Percentiles rank a stretch among this genome's conserved stretches.
phyloP scores from a whole-genome alignment of 2,797 vertebrate species.

The Aplochiton taeniatus region DNA sequence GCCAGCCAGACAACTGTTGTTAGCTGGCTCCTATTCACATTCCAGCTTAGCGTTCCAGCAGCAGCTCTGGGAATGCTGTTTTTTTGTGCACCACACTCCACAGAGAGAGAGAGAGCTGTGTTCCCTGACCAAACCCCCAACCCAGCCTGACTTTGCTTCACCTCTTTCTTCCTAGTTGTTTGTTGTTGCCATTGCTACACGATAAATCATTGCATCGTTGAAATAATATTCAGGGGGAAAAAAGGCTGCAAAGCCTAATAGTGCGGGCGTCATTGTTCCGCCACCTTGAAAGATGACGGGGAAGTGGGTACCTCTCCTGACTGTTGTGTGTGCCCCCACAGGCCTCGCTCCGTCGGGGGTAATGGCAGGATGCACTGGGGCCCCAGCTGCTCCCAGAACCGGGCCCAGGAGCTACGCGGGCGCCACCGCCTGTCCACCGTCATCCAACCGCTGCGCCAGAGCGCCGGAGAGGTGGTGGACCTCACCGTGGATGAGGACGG shows the following conservation, averaged over 20 bases:
- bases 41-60: slow-evolving; percentile 23
- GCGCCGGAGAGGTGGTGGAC: slow-evolving; percentile 94
- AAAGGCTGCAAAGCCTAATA: no score
- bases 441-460: slow-evolving; percentile 95
- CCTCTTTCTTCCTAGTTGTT: background rate
- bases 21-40: slow-evolving; percentile 37
- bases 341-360: slow-evolving; percentile 88
- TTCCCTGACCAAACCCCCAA: background rate
- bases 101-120: background rate
- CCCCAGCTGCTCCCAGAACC: slow-evolving; percentile 86
- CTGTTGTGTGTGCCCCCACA: slow-evolving; percentile 57
- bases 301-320: slow-evolving; percentile 11
- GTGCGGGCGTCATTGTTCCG: no score
- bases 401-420: slow-evolving; percentile 85
- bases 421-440: slow-evolving; percentile 93
- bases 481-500: slow-evolving; percentile 98
- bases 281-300: no score
- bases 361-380: slow-evolving; percentile 90
- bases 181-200: background rate
- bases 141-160: background rate
- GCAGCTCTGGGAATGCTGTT: slow-evolving; percentile 12
- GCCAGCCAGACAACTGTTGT: slow-evolving; percentile 10
- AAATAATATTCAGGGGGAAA: no score
- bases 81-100: background rate
- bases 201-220: background rate